Evolutionary conservation across 23 tunicate species (phyloP), one percentile per base, ranked within the genome.

Genomic region (Aplidium turbinatum): DNA sequence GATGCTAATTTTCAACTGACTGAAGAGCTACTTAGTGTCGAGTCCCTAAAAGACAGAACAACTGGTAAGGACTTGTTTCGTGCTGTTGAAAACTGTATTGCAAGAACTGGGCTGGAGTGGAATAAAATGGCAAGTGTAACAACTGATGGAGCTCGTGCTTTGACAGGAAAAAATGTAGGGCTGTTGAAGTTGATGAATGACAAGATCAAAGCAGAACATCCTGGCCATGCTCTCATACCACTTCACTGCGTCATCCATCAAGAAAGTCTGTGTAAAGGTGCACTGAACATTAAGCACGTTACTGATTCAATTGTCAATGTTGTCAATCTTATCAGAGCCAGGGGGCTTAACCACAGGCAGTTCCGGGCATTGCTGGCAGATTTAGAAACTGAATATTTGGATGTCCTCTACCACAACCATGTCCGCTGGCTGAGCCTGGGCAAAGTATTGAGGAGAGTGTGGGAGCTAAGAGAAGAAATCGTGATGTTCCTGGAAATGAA

Each of bases 381-480:
- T 60, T 38, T 46, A 9, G 71, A 48, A 29, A 4, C 85, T 24
- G 78, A 70, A 20, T 70, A 71, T 38, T 23, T 22, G 22, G 85
- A 70, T 80, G 78, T 80, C n/a, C 36, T 60, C 35, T 76, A 76
- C 71, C 81, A 76, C 57, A 76, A n/a, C 23, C 23, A 27, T 39
- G 57, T 78, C 63, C 75, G 83, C 63, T 78, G 83, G 83, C 35
- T 78, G 33, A 78, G 75, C 75, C 33, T 78, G 50, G 83, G 83
- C 4, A 78, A 78, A 33, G 64, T 34, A 29, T 11, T 76, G n/a
- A 76, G 62, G 33, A 78, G 75, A 48, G 64, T 52, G 31, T 50
- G 74, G 74, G 63, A 65, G 4, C 75, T 78, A 4, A 67, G 29
- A 50, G 47, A 19, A 50, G 75, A 78, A 20, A 66, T 78, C 50